Conservation (phyloP, 2,113 vertebrate species). For the Oreochromis aureus region DNA sequence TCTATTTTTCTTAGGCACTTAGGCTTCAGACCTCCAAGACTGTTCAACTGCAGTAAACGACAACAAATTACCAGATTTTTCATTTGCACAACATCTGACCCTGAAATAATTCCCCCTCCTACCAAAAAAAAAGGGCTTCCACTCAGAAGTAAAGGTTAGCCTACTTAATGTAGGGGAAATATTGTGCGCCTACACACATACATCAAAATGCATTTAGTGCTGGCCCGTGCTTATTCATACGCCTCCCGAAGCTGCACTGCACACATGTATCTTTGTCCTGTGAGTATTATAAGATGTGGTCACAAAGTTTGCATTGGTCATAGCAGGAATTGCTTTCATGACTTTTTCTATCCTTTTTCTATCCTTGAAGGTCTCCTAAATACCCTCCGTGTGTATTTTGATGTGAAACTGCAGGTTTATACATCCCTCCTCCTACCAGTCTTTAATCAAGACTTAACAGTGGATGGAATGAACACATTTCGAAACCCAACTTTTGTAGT, state of each 20-base stretch:
- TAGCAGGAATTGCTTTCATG: conserved; percentile 4
- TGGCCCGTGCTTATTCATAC: conserved; percentile 12
- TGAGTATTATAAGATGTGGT: neutral
- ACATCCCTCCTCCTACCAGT: neutral
- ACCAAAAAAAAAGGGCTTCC: neutral
- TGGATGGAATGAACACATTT: conserved; percentile 28
- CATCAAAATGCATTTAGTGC: conserved; percentile 51
- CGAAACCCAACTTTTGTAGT: neutral
- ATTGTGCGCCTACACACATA: conserved; percentile 22
- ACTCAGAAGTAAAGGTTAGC: conserved; percentile 50
- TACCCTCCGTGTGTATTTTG: neutral
- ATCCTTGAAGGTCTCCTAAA: neutral
- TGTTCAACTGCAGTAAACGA: conserved; percentile 19
- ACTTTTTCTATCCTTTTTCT: conserved; percentile 20
- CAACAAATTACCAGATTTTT: conserved; percentile 22
- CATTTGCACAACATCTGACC: conserved; percentile 40
- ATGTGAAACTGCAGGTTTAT: neutral
- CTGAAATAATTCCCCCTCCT: conserved; percentile 38
- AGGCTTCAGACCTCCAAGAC: neutral
- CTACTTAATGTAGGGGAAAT: conserved; percentile 49
- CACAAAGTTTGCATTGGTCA: conserved; percentile 31
- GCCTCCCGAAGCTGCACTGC: neutral
- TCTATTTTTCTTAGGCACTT: neutral
- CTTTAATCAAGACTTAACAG: conserved; percentile 41
- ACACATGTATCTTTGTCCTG: neutral